Conservation (phyloP, 2,888 invertebrate species). For the Cartodere bifasciata region DNA sequence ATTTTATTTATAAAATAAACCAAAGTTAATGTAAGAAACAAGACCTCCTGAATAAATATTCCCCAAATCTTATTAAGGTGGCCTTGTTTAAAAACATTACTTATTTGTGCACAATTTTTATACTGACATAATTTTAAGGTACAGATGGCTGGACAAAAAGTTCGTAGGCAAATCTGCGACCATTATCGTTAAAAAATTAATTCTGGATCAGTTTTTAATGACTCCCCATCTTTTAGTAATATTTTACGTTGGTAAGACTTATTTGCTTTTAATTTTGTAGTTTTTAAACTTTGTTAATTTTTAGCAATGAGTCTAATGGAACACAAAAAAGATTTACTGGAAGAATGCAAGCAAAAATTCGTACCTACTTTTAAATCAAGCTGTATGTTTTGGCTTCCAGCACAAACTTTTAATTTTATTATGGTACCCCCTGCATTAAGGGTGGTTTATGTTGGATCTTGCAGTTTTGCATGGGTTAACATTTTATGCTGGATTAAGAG, state of each 20-base stretch:
- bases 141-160: conserved; percentile 60
- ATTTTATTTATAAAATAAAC: too few relatives aligned
- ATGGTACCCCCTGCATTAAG: conserved; percentile 58
- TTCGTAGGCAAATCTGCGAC: conserved; percentile 51
- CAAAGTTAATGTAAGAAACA: too few relatives aligned
- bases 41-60: too few relatives aligned
- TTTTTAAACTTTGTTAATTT: conserved; percentile 18
- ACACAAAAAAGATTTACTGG: conserved; percentile 51
- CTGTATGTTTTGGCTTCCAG: conserved; percentile 75
- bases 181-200: conserved; percentile 53
- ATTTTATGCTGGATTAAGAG: conserved; percentile 72
- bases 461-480: conserved; percentile 74
- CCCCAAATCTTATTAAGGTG: too few relatives aligned
- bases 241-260: conserved; percentile 55
- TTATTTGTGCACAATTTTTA: conserved; percentile 1
- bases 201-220: conserved; percentile 63
- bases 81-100: too few relatives aligned
- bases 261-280: conserved; percentile 1
- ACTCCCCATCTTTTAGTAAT: conserved; percentile 57
- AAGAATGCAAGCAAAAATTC: conserved; percentile 60
- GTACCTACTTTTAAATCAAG: conserved; percentile 58
- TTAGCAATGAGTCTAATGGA: conserved; percentile 67
- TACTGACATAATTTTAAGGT: conserved; percentile 41
- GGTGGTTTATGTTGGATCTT: conserved; percentile 65
- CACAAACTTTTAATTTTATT: conserved; percentile 65